A percentile compares a stretch with the other conserved stretches of the same genome.
These are phyloP conservation scores for Venusia cambrica DNA, from an alignment of 2,888 invertebrate genomes.

Conservation along the genomic window DNA sequence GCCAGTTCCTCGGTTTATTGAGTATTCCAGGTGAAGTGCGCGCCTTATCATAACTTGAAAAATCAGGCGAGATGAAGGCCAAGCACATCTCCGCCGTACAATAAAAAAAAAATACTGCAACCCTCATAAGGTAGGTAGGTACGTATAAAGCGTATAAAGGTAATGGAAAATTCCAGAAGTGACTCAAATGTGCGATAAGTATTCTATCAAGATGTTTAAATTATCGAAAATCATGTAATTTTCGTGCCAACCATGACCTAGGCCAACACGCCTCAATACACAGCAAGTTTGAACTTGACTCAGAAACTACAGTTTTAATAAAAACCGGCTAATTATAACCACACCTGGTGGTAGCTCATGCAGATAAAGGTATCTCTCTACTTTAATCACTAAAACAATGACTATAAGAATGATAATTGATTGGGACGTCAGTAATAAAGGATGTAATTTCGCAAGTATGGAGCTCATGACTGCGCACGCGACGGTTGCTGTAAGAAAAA, in stretches of 20 bases:
- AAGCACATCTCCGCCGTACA: no score
- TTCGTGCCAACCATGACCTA: slow-evolving; percentile 28
- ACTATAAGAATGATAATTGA: slow-evolving; percentile 22
- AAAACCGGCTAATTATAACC: slow-evolving; percentile 32
- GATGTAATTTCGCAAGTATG: slow-evolving; percentile 17
- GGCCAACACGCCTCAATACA: slow-evolving; percentile 37
- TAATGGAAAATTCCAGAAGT: no score
- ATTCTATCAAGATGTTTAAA: no score
- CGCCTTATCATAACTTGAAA: no score
- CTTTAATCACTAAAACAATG: neutral
- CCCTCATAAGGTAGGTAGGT: no score
- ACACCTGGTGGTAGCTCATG: slow-evolving; percentile 33
- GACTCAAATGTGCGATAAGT: no score
- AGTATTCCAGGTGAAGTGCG: no score
- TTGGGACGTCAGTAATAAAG: slow-evolving; percentile 1
- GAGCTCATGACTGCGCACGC: slow-evolving; percentile 47
- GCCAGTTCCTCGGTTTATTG: no score
- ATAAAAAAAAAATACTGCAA: no score
- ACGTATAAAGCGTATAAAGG: no score
- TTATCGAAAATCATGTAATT: no score
- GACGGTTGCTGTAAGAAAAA: slow-evolving; percentile 31
- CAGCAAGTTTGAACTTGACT: slow-evolving; percentile 55
- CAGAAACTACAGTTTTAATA: slow-evolving; percentile 36
- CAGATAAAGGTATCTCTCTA: slow-evolving; percentile 7
- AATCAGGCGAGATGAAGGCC: no score